Evolutionary conservation across 1,140 invertebrate species (phyloP).

Genomic region (Rhyacophila brunnea): DNA sequence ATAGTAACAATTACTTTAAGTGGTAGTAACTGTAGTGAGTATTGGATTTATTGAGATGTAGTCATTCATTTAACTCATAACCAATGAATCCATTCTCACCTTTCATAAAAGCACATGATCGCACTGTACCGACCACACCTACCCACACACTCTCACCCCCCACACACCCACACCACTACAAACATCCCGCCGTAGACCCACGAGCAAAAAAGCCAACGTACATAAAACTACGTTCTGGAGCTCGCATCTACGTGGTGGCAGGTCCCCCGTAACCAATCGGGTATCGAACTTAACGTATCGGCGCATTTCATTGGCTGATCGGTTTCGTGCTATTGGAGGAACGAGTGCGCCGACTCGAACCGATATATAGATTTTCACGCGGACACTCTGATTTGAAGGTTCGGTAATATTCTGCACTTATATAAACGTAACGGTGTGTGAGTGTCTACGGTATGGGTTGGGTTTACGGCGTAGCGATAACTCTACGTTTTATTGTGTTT

Average conservation of each 20-base stretch:
- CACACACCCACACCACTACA: background rate
- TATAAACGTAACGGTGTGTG: background rate
- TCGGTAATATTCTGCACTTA: background rate
- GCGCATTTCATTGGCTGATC: conserved; percentile 27
- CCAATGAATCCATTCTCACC: too few relatives aligned
- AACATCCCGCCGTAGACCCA: too few relatives aligned
- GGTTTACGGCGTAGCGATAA: background rate
- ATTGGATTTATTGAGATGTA: too few relatives aligned
- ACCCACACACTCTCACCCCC: background rate
- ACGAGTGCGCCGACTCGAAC: conserved; percentile 18
- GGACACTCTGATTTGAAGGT: conserved; percentile 8
- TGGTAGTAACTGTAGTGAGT: too few relatives aligned
- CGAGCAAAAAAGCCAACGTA: too few relatives aligned
- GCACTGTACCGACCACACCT: background rate
- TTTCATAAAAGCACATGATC: too few relatives aligned
- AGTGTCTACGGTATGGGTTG: background rate
- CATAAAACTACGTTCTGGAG: conserved; percentile 7
- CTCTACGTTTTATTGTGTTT: too few relatives aligned
- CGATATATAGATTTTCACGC: conserved; percentile 5
- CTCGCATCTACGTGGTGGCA: conserved; percentile 10
- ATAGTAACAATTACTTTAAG: too few relatives aligned
- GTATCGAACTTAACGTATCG: conserved; percentile 33
- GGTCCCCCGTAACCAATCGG: conserved; percentile 28
- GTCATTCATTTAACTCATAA: too few relatives aligned
- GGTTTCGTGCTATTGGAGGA: conserved; percentile 30